phyloP scores from a whole-genome alignment of 1,140 invertebrate species.

The Chironomus striatipennis region DNA sequence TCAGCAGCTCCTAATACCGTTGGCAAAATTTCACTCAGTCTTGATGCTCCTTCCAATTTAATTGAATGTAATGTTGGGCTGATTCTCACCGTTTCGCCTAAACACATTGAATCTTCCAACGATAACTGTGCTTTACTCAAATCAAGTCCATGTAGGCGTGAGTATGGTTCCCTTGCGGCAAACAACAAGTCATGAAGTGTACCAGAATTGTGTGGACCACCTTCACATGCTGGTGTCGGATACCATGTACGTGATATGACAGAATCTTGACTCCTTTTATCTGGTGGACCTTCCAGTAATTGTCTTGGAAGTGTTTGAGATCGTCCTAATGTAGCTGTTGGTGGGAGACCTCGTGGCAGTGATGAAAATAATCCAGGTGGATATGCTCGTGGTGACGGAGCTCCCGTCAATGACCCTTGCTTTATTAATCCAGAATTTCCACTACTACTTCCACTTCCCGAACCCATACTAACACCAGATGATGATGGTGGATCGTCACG shows the following conservation, averaged over 20 bases:
- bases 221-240: slow-evolving; percentile 44
- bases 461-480: slow-evolving; percentile 44
- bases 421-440: slow-evolving; percentile 28
- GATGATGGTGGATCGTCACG: slow-evolving; percentile 44
- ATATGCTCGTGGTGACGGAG: slow-evolving; percentile 31
- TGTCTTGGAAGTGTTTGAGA: slow-evolving; percentile 43
- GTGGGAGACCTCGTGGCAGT: slow-evolving; percentile 40
- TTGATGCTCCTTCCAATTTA: slow-evolving; percentile 45
- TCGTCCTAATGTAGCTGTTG: slow-evolving; percentile 39
- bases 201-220: slow-evolving; percentile 40
- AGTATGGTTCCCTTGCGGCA: slow-evolving; percentile 41
- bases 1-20: slow-evolving; percentile 45
- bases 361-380: slow-evolving; percentile 39
- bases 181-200: slow-evolving; percentile 44
- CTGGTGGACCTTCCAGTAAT: slow-evolving; percentile 39
- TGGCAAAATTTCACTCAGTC: slow-evolving; percentile 42
- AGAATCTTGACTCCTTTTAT: slow-evolving; percentile 46
- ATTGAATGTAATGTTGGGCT: slow-evolving; percentile 45
- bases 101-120: slow-evolving; percentile 46
- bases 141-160: slow-evolving; percentile 45
- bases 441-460: slow-evolving; percentile 42
- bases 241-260: slow-evolving; percentile 45
- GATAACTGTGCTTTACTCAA: slow-evolving; percentile 43
- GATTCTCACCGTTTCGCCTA: slow-evolving; percentile 46
- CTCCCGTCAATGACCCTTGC: slow-evolving; percentile 28